A percentile compares a stretch with the other conserved stretches of the same genome.
These are phyloP conservation scores for Conchocele bisecta DNA, from an alignment of 2,888 invertebrate genomes.

Conservation along the genomic window DNA sequence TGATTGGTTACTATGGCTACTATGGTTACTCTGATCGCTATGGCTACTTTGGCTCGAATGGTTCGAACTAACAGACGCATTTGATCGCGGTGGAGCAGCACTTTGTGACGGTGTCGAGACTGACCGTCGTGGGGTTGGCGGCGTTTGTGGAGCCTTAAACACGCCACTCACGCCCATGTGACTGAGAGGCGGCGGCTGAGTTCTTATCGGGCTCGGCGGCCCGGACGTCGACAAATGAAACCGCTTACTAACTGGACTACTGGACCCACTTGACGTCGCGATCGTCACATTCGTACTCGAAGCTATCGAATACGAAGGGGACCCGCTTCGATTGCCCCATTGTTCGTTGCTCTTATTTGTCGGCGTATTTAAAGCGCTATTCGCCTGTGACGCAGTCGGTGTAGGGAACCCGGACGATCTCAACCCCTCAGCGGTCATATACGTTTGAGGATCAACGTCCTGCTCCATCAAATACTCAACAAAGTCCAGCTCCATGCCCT, in stretches of 20 bases:
- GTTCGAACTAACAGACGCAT: constrained; percentile 61
- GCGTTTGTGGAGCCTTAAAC: constrained; percentile 76
- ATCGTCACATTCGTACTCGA: constrained; percentile 69
- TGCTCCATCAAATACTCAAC: constrained; percentile 80
- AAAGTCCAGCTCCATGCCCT: constrained; percentile 81
- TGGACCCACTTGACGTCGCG: constrained; percentile 73
- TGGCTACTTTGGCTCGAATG: constrained; percentile 57
- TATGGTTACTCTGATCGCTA: constrained; percentile 18
- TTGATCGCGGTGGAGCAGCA: constrained; percentile 66
- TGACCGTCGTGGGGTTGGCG: constrained; percentile 68
- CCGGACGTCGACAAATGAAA: constrained; percentile 74
- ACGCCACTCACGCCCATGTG: constrained; percentile 52
- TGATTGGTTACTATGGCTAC: constrained; percentile 61
- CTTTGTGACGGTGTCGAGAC: constrained; percentile 67
- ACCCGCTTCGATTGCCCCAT: constrained; percentile 58
- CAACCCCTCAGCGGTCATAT: constrained; percentile 75
- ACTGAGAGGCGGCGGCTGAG: constrained; percentile 54
- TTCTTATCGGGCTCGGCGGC: constrained; percentile 63
- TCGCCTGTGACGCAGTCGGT: constrained; percentile 50
- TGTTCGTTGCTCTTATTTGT: constrained; percentile 49
- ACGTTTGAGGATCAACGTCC: constrained; percentile 72
- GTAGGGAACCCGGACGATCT: constrained; percentile 57
- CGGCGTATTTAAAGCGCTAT: constrained; percentile 53
- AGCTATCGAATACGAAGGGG: constrained; percentile 64
- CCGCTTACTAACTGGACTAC: constrained; percentile 75